A percentile compares a stretch with the other conserved stretches of the same genome.
Conservation (phyloP, 2,888 invertebrate species). For the Pseudeuparius sepicola region DNA sequence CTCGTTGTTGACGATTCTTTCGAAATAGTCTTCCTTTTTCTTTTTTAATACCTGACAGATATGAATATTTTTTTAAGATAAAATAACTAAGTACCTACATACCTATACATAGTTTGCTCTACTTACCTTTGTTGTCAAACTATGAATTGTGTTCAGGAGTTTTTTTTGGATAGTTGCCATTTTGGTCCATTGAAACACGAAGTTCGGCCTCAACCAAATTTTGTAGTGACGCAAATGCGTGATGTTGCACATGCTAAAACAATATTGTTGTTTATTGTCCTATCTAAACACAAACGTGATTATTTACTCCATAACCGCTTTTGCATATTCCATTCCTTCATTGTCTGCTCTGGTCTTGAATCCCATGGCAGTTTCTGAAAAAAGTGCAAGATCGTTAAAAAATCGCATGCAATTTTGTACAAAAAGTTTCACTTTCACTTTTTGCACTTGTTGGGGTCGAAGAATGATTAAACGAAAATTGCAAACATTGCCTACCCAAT, state of each 20-base stretch:
- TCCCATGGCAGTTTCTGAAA: conserved; percentile 47
- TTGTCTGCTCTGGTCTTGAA: conserved; percentile 40
- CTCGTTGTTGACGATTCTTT: conserved; percentile 35
- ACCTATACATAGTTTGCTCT: too few species aligned
- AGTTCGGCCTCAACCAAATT: conserved; percentile 39
- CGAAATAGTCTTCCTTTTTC: conserved; percentile 65
- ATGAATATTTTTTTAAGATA: background rate
- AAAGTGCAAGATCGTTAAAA: too few species aligned
- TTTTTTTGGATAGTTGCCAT: conserved; percentile 39
- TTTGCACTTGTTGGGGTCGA: too few species aligned
- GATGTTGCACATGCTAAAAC: conserved; percentile 44
- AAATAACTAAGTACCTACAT: too few species aligned
- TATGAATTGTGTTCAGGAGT: conserved; percentile 41
- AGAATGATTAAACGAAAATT: too few species aligned
- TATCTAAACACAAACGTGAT: background rate
- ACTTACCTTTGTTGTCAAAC: conserved; percentile 39
- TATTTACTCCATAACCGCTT: conserved; percentile 48
- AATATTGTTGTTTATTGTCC: background rate
- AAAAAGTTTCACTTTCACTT: too few species aligned
- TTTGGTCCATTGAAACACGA: conserved; percentile 41
- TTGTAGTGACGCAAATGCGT: conserved; percentile 44
- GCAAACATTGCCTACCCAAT: conserved; percentile 32
- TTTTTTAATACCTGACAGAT: conserved; percentile 50
- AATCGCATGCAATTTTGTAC: background rate
- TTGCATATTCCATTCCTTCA: conserved; percentile 44